Evolutionary conservation across 2,797 vertebrate species (phyloP).

Genomic region (Etheostoma nigrum): DNA sequence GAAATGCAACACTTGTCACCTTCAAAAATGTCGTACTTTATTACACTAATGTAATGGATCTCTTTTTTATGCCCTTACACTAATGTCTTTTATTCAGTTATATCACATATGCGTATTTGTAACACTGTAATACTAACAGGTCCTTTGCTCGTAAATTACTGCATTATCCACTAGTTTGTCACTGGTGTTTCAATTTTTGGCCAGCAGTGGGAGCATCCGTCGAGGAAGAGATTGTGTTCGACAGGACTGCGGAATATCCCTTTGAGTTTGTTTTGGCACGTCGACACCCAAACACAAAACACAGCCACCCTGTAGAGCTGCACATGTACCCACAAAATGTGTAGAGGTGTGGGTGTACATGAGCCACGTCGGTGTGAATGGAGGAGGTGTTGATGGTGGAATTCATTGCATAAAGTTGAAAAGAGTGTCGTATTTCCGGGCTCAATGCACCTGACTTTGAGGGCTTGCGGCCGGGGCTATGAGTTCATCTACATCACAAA

Average conservation of each 20-base stretch:
- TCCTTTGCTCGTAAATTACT: neutral
- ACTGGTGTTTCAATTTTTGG: neutral
- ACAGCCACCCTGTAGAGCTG: constrained; percentile 6
- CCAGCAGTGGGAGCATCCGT: constrained; percentile 16
- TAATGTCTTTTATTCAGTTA: neutral
- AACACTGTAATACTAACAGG: neutral
- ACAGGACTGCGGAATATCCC: constrained; percentile 32
- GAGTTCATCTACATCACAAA: constrained; percentile 46
- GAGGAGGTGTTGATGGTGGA: constrained; percentile 25
- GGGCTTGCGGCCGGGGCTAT: neutral
- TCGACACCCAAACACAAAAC: constrained; percentile 24
- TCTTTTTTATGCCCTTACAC: neutral
- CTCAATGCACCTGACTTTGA: neutral
- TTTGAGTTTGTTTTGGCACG: neutral
- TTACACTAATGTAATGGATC: neutral
- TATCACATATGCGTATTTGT: neutral
- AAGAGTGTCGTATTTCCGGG: constrained; percentile 57
- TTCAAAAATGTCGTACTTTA: constrained; percentile 15
- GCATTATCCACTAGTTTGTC: neutral
- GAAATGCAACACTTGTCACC: constrained; percentile 27
- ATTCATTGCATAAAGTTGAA: constrained; percentile 5
- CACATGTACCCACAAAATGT: constrained; percentile 9
- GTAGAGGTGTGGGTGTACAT: constrained; percentile 43
- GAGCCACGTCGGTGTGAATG: constrained; percentile 41
- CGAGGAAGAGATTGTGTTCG: constrained; percentile 46